Evolutionary conservation across 2,113 vertebrate species (phyloP).

Genomic region (Oreotrochilus melanogaster): DNA sequence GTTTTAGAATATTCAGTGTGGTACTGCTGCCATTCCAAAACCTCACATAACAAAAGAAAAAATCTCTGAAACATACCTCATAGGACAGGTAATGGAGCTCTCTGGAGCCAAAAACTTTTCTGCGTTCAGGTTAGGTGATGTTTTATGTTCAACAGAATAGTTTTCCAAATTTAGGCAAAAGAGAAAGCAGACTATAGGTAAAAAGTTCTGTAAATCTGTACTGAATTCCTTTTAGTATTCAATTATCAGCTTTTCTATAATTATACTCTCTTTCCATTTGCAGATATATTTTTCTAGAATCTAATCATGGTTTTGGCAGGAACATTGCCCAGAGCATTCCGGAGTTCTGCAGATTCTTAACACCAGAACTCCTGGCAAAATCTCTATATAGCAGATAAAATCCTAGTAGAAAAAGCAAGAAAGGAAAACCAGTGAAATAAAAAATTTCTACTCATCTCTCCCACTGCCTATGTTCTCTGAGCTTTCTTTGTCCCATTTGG

Average conservation of each 20-base stretch:
- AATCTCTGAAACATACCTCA: neutral
- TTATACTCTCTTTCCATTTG: slow-evolving; percentile 10
- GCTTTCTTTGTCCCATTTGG: neutral
- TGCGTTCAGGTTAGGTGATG: neutral
- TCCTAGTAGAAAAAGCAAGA: neutral
- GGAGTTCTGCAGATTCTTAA: slow-evolving; percentile 41
- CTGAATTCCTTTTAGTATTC: neutral
- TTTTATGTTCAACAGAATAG: neutral
- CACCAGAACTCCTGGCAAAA: slow-evolving; percentile 31
- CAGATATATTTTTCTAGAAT: slow-evolving; percentile 44
- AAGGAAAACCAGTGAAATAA: neutral
- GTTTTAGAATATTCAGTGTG: neutral
- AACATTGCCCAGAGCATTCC: slow-evolving; percentile 27
- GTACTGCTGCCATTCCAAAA: neutral
- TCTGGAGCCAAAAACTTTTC: neutral
- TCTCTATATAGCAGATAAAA: slow-evolving; percentile 1
- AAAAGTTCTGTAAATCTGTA: neutral
- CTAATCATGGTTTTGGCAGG: slow-evolving; percentile 34
- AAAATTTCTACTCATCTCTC: neutral
- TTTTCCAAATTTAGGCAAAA: neutral
- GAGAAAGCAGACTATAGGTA: neutral
- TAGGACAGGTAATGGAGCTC: neutral
- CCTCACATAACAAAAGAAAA: neutral
- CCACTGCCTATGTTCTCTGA: neutral
- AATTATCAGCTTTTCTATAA: slow-evolving; percentile 34